A percentile compares a stretch with the other conserved stretches of the same genome.
Evolutionary conservation across 2,113 vertebrate species (phyloP).

Genomic region (Gymnocephalus cernua): DNA sequence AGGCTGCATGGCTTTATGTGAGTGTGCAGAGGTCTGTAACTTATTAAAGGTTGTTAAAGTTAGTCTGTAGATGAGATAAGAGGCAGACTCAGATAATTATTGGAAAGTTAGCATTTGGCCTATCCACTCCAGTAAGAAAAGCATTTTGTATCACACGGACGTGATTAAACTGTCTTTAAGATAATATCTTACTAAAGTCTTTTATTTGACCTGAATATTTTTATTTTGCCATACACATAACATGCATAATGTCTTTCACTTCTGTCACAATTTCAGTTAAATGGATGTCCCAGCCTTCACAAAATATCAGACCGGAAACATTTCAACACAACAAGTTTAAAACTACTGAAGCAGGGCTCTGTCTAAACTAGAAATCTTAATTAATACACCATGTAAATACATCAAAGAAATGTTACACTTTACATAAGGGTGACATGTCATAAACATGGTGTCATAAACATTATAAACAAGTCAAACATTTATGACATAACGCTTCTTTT

Average conservation of each 20-base stretch:
- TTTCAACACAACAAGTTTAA: background rate
- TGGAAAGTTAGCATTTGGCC: background rate
- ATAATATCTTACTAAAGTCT: background rate
- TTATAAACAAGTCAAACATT: too few species aligned
- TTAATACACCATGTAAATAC: too few species aligned
- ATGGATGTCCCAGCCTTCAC: background rate
- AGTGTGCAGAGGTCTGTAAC: background rate
- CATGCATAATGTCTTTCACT: background rate
- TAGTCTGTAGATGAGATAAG: background rate
- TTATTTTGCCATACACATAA: background rate
- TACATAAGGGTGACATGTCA: too few species aligned
- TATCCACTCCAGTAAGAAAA: background rate
- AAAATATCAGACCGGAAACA: background rate
- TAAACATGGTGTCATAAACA: too few species aligned
- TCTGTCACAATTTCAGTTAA: background rate
- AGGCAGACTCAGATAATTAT: background rate
- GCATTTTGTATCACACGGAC: background rate
- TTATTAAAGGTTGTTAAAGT: slow-evolving; percentile 6
- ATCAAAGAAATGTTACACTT: too few species aligned
- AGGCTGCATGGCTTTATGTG: background rate
- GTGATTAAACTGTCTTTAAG: background rate
- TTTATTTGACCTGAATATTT: background rate
- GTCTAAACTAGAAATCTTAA: background rate
- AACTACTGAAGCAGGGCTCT: too few species aligned
- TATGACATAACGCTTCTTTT: too few species aligned